Conservation (phyloP, 2,113 vertebrate genomes). For the Catharus fuscescens region DNA sequence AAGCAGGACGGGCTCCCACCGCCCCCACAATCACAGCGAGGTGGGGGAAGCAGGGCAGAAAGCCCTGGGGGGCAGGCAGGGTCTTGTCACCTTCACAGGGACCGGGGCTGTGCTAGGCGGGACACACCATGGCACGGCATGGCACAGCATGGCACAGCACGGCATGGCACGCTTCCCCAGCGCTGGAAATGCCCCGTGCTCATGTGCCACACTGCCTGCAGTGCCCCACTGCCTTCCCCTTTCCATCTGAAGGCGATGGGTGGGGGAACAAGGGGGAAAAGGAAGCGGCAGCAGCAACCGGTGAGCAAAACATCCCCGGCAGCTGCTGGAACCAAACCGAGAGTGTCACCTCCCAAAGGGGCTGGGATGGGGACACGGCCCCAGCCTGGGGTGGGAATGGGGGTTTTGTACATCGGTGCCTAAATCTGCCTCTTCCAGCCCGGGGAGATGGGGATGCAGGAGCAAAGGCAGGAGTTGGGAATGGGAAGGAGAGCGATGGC, state of each 20-base stretch:
- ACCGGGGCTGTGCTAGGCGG: rapidly evolving
- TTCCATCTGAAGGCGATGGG: background rate
- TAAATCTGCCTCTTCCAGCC: background rate
- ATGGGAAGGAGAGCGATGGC: background rate
- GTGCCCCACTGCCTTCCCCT: background rate
- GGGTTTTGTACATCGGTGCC: rapidly evolving
- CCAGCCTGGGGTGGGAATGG: rapidly evolving
- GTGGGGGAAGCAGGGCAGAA: background rate
- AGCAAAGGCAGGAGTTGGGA: background rate
- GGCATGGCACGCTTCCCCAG: rapidly evolving
- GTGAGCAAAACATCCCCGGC: background rate
- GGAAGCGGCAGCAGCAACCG: background rate
- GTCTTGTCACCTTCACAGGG: rapidly evolving
- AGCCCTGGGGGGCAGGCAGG: background rate
- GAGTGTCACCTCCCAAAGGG: background rate
- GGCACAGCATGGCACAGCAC: rapidly evolving
- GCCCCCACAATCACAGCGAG: background rate
- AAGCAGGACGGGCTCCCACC: background rate
- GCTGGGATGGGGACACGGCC: background rate
- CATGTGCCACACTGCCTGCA: background rate
- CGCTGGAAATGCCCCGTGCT: background rate
- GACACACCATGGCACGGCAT: rapidly evolving
- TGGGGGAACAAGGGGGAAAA: background rate
- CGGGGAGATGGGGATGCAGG: rapidly evolving
- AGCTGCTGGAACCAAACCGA: background rate